Base-by-base conservation (phyloP, 2,113 vertebrate genomes). In the Conger conger region DNA sequence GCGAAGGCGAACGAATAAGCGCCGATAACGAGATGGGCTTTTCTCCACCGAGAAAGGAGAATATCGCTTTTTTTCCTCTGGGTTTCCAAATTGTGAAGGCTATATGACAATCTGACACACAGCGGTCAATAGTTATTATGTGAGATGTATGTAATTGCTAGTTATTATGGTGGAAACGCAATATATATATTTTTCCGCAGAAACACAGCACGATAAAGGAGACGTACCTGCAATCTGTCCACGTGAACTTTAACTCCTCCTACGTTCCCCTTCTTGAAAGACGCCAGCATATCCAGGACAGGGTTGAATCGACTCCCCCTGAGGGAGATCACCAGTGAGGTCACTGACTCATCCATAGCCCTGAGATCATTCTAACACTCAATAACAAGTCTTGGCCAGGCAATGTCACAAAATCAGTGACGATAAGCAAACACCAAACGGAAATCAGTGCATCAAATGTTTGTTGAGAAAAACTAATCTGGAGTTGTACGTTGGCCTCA, bases 301-400 rank as follows among this genome's bases (percentile, higher is more conserved):
- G 98, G 98, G 84, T 96, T 99, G 93, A 99, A 99, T 40, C 98
- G 95, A 90, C 98, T 99, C 82, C 98, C 98, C 93, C 98, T 99
- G 90, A 37, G 85, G 82, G 77, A 73, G 3, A 86, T 5, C 76
- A 73, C 11, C 11, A 33, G 1, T 9, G 9, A 73, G 3, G 60
- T 27, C n/a, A 33, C 13, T 15, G 68, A 33, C 13, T 15, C 1
- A 30, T 33, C 20, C 16, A 73, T 33, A 33, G n/a, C n/a, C 27
- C 18, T 20, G 4, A 7, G 54, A 57, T 57, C 18, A 20, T 57
- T 20, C 13, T 20, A 63, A 63, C 4, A 63, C 57, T 63, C 57
- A 63, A 27, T 63, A n/a, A n/a, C n/a, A n/a, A n/a, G n/a, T n/a
- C n/a, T n/a, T n/a, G n/a, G 57, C 57, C 23, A 63, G 23, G 57